A percentile compares a stretch with the other conserved stretches of the same genome.
Conservation (phyloP, 1,140 invertebrate species). For the Cephus cinctus region DNA sequence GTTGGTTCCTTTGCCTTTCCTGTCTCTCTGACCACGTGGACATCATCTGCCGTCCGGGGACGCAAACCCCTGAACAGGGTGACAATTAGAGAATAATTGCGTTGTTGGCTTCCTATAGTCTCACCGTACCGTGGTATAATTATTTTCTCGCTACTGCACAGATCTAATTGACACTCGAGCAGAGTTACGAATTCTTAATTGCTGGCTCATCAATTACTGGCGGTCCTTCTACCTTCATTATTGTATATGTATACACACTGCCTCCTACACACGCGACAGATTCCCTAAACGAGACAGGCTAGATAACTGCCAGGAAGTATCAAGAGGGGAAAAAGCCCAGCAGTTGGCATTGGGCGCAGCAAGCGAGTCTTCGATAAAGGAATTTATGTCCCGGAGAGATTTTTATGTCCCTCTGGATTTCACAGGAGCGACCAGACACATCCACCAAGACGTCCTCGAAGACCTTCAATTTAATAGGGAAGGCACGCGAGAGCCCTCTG, state of each 20-base stretch:
- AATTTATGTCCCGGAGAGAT: constrained; percentile 43
- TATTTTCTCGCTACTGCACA: constrained; percentile 34
- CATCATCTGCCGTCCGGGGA: no score
- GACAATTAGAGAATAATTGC: constrained; percentile 39
- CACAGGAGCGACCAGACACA: no score
- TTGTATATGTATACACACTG: not conserved
- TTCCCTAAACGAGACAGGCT: not conserved
- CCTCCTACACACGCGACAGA: not conserved
- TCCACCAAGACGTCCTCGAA: constrained; percentile 13
- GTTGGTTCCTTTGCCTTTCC: no score
- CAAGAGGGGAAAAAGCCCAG: not conserved
- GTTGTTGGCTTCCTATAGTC: constrained; percentile 28
- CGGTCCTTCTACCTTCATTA: not conserved
- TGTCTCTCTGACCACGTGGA: no score
- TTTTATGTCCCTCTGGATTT: constrained; percentile 36
- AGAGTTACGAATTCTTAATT: no score
- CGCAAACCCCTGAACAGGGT: no score
- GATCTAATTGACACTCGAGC: constrained; percentile 23
- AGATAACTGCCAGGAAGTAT: not conserved
- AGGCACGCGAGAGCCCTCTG: no score
- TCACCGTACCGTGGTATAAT: constrained; percentile 25
- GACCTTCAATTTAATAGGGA: constrained; percentile 14
- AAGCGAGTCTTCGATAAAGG: constrained; percentile 37
- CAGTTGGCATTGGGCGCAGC: no score
- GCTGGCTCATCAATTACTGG: not conserved